These are phyloP conservation scores for Papilio helenus DNA, from an alignment of 1,140 invertebrate species.

Conservation along the genomic window DNA sequence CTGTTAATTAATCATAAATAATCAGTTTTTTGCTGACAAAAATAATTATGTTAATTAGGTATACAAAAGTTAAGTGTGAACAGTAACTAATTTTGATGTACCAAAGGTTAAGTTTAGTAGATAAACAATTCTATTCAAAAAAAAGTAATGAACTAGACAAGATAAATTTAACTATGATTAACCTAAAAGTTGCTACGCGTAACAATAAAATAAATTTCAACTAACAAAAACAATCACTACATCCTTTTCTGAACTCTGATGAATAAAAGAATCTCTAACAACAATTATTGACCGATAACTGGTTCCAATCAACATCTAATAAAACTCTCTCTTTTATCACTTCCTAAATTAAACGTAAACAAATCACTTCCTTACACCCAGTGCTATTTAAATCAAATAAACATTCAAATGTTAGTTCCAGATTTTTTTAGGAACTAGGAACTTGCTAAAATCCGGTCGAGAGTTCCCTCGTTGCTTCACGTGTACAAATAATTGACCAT, in stretches of 20 bases:
- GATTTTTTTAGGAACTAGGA: neutral
- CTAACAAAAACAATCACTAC: too few relatives aligned
- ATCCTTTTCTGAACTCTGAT: neutral
- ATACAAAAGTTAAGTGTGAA: neutral
- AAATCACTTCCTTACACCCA: neutral
- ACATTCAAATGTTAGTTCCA: neutral
- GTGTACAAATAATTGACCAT: constrained; percentile 35
- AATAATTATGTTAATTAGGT: neutral
- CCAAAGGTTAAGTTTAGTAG: neutral
- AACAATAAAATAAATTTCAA: neutral
- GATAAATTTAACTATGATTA: too few relatives aligned
- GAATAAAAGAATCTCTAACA: too few relatives aligned
- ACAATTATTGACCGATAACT: too few relatives aligned
- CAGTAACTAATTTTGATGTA: neutral
- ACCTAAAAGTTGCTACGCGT: neutral
- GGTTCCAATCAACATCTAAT: too few relatives aligned
- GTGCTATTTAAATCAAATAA: neutral
- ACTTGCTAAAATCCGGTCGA: neutral
- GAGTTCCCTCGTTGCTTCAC: neutral
- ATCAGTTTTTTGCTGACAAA: neutral
- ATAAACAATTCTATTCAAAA: too few relatives aligned
- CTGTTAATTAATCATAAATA: neutral
- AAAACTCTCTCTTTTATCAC: too few relatives aligned
- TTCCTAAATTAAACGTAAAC: too few relatives aligned
- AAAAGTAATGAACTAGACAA: too few relatives aligned